Conservation (phyloP, 2,888 invertebrate species). For the Coecobrya sp. region DNA sequence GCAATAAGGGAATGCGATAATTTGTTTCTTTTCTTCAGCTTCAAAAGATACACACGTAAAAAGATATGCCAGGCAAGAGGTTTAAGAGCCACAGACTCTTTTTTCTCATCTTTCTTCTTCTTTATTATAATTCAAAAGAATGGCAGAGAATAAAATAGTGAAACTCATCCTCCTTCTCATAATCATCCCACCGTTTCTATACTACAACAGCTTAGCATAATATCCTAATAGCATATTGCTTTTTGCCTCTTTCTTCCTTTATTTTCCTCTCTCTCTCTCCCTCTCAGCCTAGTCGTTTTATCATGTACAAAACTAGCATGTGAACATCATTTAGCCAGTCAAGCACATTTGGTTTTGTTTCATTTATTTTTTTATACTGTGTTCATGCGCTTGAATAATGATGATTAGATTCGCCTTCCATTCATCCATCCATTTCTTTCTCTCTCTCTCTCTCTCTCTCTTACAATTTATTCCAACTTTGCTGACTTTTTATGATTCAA, state of each 20-base stretch:
- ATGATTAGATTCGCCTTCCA: conserved; percentile 62
- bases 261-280: too few species aligned
- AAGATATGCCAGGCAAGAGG: not conserved
- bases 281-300: not conserved
- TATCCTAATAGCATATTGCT: too few species aligned
- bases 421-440: not conserved
- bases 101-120: not conserved
- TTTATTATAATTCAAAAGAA: conserved; percentile 25
- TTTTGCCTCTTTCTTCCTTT: conserved; percentile 15
- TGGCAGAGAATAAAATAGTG: conserved; percentile 13
- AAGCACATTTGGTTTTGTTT: conserved; percentile 65
- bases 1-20: conserved; percentile 76
- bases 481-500: conserved; percentile 20
- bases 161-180: conserved; percentile 37
- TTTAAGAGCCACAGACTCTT: not conserved
- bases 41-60: conserved; percentile 26
- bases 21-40: conserved; percentile 71
- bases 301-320: not conserved
- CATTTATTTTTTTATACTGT: conserved; percentile 45
- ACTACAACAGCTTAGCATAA: not conserved
- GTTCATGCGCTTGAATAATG: conserved; percentile 75
- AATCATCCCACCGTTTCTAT: conserved; percentile 36
- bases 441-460: too few species aligned
- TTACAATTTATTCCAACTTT: conserved; percentile 13
- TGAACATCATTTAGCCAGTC: conserved; percentile 53